Percentiles rank a stretch among this genome's conserved stretches.
Evolutionary conservation across 2,888 invertebrate genomes (phyloP).

Genomic region (Aleiodes leptofemur): DNA sequence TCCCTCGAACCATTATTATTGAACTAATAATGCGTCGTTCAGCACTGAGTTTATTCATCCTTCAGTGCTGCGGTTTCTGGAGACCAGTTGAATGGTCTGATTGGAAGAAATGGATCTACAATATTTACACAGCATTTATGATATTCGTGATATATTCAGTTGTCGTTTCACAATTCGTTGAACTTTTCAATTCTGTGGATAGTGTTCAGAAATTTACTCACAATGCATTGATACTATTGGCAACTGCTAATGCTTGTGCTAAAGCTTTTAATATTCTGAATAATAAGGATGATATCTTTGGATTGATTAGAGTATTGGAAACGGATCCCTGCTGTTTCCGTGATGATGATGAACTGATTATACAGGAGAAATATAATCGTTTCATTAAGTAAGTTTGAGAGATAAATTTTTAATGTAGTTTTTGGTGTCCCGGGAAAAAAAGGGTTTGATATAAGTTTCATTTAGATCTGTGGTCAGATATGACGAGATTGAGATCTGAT

Average conservation of each 20-base stretch:
- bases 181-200: background rate
- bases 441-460: too few relatives aligned
- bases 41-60: too few relatives aligned
- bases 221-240: conserved; percentile 13
- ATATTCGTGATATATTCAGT: conserved; percentile 1
- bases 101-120: conserved; percentile 1
- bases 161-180: conserved; percentile 6
- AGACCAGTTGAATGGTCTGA: conserved; percentile 4
- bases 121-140: conserved; percentile 7
- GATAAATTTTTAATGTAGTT: too few relatives aligned
- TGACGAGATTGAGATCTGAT: too few relatives aligned
- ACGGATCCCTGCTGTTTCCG: background rate
- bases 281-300: background rate
- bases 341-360: background rate
- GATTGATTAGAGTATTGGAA: background rate
- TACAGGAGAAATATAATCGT: background rate
- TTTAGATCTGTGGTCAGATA: too few relatives aligned
- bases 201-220: conserved; percentile 12
- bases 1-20: too few relatives aligned
- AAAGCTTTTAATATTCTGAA: conserved; percentile 4
- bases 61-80: conserved; percentile 18
- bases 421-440: too few relatives aligned
- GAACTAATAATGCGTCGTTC: too few relatives aligned
- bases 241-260: conserved; percentile 1
- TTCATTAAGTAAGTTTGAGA: background rate